Base-by-base conservation (phyloP, 2,797 vertebrate species). In the Arnoldichthys spilopterus region DNA sequence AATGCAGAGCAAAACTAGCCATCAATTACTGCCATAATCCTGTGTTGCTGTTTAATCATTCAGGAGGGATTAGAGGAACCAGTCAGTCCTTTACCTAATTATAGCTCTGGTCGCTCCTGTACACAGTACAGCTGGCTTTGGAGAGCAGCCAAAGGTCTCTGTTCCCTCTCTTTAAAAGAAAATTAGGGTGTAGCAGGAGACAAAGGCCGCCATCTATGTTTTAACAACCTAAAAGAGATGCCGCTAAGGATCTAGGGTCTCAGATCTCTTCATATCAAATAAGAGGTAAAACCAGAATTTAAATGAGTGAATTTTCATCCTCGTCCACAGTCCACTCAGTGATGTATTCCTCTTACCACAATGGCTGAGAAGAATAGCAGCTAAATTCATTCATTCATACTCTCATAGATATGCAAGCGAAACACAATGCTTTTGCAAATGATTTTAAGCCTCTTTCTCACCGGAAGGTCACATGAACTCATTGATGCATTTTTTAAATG, bases 221-320 rank as follows among this genome's bases (percentile, higher is more conserved):
- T 79, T 81, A 83, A 79, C 72, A 88, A 85, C 62, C 85, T 87
- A 90, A 84, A 86, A 87, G 91, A 87, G 85, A 82, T 79, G 87
- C 89, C 87, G 88, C 92, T 89, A 88, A 91, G 90, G 90, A 90
- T 92, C 92, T 91, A 91, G 91, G 89, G 90, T 92, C 92, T 91
- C 86, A 83, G 81, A 84, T 82, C 87, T 81, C 85, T 79, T 84
- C 59, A 73, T 70, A 88, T 89, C 82, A 82, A 63, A 69, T 75
- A 87, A 85, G 85, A 84, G 88, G 83, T 78, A 80, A 71, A 51
- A 74, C 40, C 43, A 59, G 61, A 81, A 74, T 83, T 70, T 74
- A 51, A 82, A 70, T 72, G 69, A 80, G 62, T 28, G 51, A 82
- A 75, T 79, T 77, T 63, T 72, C 26, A 54, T 73, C 51, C 74